These are phyloP conservation scores for Ceratothoa steindachneri DNA, from an alignment of 2,888 invertebrate genomes.

Conservation along the genomic window DNA sequence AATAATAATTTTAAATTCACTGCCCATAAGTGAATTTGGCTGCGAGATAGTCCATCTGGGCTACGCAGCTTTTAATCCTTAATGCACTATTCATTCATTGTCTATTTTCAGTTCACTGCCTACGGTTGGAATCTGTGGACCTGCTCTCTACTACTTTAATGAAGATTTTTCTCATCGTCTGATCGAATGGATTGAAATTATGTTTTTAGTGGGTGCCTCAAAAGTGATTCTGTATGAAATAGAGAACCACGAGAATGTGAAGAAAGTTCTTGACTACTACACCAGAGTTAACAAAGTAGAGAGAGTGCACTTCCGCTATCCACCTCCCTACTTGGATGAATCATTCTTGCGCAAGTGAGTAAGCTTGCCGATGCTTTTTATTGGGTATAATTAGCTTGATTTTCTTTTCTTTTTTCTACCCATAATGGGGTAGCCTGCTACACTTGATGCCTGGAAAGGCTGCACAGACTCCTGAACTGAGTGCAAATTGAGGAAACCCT, in stretches of 20 bases:
- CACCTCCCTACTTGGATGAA: slow-evolving; percentile 20
- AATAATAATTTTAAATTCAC: too few relatives aligned
- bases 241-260: slow-evolving; percentile 6
- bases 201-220: slow-evolving; percentile 12
- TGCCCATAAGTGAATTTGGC: too few relatives aligned
- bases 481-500: too few relatives aligned
- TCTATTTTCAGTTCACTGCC: too few relatives aligned
- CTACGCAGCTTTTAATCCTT: too few relatives aligned
- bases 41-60: too few relatives aligned
- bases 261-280: slow-evolving; percentile 21
- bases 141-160: slow-evolving; percentile 20
- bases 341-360: slow-evolving; percentile 11
- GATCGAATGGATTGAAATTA: slow-evolving; percentile 21
- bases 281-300: neutral
- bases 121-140: slow-evolving; percentile 18
- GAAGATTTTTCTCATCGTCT: slow-evolving; percentile 19
- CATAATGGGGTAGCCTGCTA: too few relatives aligned
- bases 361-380: too few relatives aligned
- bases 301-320: slow-evolving; percentile 11
- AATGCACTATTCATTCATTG: too few relatives aligned
- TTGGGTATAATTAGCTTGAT: neutral
- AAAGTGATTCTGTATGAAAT: slow-evolving; percentile 19
- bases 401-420: neutral
- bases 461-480: too few relatives aligned
- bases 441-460: too few relatives aligned